Evolutionary conservation across 2,113 vertebrate genomes (phyloP).

Genomic region (Pandion haliaetus): DNA sequence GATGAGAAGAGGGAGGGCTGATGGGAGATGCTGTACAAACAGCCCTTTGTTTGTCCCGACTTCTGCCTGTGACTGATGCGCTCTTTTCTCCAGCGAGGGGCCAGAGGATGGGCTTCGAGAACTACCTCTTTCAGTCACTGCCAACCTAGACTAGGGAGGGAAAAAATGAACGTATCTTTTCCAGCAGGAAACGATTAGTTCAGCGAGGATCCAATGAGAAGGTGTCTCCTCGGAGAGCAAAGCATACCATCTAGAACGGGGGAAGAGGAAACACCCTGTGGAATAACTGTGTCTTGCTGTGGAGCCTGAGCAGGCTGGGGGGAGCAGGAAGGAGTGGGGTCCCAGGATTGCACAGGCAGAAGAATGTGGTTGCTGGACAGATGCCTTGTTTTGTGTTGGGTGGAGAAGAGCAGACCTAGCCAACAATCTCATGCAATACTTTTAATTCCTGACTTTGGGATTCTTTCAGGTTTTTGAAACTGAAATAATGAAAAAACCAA

Average conservation of each 20-base stretch:
- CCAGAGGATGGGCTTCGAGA: background rate
- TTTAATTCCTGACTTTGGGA: background rate
- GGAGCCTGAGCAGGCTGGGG: background rate
- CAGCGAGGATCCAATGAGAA: background rate
- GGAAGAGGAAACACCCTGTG: background rate
- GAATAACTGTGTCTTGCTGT: background rate
- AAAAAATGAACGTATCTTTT: background rate
- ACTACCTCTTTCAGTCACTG: background rate
- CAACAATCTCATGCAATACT: background rate
- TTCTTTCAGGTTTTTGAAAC: background rate
- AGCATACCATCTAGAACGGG: background rate
- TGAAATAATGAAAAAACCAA: background rate
- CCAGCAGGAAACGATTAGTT: background rate
- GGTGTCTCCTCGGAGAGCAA: background rate
- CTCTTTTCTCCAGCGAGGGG: background rate
- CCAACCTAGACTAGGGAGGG: background rate
- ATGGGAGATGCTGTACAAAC: constrained; percentile 44
- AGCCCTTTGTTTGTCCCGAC: constrained; percentile 62
- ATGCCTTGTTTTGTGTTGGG: background rate
- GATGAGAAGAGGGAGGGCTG: constrained; percentile 40
- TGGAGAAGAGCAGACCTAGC: background rate
- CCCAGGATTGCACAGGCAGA: background rate
- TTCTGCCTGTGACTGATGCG: background rate
- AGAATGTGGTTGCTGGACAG: background rate
- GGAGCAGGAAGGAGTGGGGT: background rate